Evolutionary conservation across 2,113 vertebrate genomes (phyloP).

Genomic region (Colaptes auratus): DNA sequence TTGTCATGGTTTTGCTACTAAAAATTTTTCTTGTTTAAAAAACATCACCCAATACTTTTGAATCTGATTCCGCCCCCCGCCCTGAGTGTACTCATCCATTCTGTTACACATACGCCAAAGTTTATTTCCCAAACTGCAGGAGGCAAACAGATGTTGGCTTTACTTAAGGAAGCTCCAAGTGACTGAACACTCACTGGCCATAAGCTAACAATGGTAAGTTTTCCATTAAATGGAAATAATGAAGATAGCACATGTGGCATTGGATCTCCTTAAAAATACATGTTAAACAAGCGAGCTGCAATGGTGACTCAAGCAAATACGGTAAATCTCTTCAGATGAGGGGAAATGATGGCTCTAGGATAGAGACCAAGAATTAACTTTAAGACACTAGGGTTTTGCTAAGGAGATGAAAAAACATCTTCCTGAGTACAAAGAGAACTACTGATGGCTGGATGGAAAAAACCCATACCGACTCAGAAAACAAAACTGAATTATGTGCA

Average conservation of each 20-base stretch:
- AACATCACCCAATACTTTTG: neutral
- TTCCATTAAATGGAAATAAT: neutral
- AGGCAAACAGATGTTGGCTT: neutral
- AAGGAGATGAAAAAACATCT: neutral
- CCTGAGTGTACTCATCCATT: neutral
- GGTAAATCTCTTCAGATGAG: neutral
- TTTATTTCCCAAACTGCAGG: neutral
- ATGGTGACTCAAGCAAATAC: neutral
- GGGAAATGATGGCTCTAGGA: neutral
- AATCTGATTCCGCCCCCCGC: neutral
- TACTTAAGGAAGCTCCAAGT: neutral
- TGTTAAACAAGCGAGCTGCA: neutral
- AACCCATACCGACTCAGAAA: neutral
- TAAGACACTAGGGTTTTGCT: accelerated
- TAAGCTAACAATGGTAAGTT: neutral
- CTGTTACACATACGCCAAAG: neutral
- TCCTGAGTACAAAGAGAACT: neutral
- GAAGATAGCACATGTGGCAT: accelerated
- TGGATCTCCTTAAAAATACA: neutral
- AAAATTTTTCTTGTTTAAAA: neutral
- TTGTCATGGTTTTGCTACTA: neutral
- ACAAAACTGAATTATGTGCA: neutral
- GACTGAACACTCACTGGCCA: neutral
- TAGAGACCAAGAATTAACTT: neutral
- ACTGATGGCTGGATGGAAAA: neutral